Conservation (phyloP, 2,797 vertebrate species). For the Odontamblyopus lacepedii region DNA sequence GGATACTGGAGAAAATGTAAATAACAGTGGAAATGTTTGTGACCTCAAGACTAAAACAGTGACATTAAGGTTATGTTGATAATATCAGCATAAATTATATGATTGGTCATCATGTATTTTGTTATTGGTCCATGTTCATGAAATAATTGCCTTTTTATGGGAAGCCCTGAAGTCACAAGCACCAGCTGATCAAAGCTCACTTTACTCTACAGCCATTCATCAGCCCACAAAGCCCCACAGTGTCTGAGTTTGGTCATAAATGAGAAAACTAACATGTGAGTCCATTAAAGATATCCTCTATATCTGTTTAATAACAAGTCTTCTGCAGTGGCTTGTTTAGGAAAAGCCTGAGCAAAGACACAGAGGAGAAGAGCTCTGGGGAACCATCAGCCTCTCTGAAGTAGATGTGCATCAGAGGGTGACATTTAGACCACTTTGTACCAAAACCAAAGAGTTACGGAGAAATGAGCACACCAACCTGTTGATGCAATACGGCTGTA, state of each 20-base stretch:
- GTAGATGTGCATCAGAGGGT: constrained; percentile 18
- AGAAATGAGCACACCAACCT: constrained; percentile 64
- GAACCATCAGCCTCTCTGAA: neutral
- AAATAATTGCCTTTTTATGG: neutral
- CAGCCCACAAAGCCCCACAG: neutral
- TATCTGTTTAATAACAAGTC: neutral
- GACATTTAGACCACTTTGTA: neutral
- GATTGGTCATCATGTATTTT: neutral
- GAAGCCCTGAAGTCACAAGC: neutral
- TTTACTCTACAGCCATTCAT: neutral
- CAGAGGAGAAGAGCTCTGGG: neutral
- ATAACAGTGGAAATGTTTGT: too few species aligned
- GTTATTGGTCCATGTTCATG: neutral
- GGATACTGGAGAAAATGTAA: too few species aligned
- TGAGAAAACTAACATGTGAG: neutral
- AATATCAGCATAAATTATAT: neutral
- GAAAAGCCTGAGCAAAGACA: neutral
- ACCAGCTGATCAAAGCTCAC: constrained; percentile 7
- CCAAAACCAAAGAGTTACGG: neutral
- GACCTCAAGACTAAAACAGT: too few species aligned
- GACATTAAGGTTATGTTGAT: neutral
- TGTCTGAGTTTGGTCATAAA: neutral
- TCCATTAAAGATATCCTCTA: neutral
- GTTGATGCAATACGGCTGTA: constrained; percentile 80
- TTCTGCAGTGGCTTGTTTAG: neutral